These are phyloP conservation scores for Cheilosia variabilis DNA, from an alignment of 2,888 invertebrate species.

Conservation along the genomic window DNA sequence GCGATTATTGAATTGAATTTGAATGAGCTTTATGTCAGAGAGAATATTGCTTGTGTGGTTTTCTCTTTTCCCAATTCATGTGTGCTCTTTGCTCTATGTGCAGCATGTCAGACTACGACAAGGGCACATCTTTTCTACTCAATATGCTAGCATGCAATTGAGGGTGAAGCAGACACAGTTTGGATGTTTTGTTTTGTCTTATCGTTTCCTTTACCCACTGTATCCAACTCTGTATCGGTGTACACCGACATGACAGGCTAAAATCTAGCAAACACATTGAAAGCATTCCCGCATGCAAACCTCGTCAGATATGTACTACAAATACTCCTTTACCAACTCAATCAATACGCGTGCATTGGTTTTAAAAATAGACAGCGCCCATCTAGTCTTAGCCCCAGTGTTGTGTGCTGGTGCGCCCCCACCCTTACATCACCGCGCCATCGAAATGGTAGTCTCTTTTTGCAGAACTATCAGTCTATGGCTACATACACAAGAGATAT, in stretches of 20 bases:
- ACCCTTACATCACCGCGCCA: constrained; percentile 47
- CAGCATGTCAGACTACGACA: not conserved
- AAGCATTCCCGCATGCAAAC: constrained; percentile 48
- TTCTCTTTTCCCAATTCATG: constrained; percentile 3
- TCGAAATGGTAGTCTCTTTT: constrained; percentile 26
- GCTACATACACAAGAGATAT: not conserved
- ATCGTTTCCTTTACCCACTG: constrained; percentile 15
- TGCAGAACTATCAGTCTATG: constrained; percentile 49
- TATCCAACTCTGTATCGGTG: not conserved
- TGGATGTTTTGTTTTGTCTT: not conserved
- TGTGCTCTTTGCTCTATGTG: not conserved
- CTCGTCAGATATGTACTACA: constrained; percentile 37
- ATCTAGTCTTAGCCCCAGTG: constrained; percentile 62
- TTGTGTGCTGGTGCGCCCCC: constrained; percentile 51
- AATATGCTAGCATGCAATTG: constrained; percentile 49
- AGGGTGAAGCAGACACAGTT: constrained; percentile 39
- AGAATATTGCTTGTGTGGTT: not conserved
- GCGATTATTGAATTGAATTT: no score
- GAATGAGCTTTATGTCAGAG: not conserved
- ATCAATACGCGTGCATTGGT: constrained; percentile 73
- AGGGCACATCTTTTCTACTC: constrained; percentile 24
- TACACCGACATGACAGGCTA: constrained; percentile 13
- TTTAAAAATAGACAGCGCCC: constrained; percentile 75
- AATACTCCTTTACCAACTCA: constrained; percentile 51
- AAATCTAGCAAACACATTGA: constrained; percentile 45